Evolutionary conservation across 64 coral and sea anemone species (phyloP).

Genomic region (Astreopora myriophthalma): DNA sequence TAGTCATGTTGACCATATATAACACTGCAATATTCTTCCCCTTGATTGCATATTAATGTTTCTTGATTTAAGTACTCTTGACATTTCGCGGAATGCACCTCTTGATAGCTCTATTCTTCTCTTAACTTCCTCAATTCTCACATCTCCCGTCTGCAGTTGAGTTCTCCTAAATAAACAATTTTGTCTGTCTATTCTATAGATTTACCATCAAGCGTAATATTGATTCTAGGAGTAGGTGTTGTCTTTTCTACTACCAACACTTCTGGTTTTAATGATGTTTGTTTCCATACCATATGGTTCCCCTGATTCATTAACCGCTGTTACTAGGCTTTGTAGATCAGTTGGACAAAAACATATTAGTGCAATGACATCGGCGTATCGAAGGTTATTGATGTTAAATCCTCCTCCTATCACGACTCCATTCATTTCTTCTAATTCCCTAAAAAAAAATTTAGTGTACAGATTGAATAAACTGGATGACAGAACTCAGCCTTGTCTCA

Average conservation of each 20-base stretch:
- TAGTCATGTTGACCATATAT: constrained; percentile 4
- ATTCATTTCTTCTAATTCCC: neutral
- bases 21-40: constrained; percentile 14
- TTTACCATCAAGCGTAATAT: neutral
- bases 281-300: neutral
- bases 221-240: neutral
- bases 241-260: neutral
- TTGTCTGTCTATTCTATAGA: constrained; percentile 1
- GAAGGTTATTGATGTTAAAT: too few species aligned
- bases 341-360: neutral
- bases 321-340: constrained; percentile 3
- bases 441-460: neutral
- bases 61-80: neutral
- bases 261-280: constrained; percentile 11
- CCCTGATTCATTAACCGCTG: neutral
- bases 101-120: constrained; percentile 27
- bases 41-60: constrained; percentile 30
- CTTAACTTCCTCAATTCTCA: constrained; percentile 1
- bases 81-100: constrained; percentile 15
- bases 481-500: neutral
- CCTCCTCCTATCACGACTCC: too few species aligned
- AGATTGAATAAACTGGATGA: neutral
- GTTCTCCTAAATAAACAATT: neutral
- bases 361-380: neutral
- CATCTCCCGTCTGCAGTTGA: constrained; percentile 22